Percentiles rank a stretch among this genome's conserved stretches.
Conservation (phyloP, 2,113 vertebrate species). For the Rhinoderma darwinii region DNA sequence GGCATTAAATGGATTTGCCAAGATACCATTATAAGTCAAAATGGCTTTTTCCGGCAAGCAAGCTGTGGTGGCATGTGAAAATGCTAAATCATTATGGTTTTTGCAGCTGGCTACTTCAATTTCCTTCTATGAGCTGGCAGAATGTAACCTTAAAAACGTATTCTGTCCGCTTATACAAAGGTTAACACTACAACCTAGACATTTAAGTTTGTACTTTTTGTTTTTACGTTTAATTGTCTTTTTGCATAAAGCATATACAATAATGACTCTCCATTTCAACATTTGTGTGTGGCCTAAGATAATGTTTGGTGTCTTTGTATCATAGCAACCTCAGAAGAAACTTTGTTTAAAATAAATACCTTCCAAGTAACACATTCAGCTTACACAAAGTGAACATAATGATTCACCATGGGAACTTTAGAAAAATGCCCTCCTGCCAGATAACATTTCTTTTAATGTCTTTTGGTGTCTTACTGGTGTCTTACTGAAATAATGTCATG, state of each 20-base stretch:
- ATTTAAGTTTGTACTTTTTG: not conserved
- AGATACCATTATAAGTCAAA: not conserved
- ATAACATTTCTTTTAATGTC: slow-evolving; percentile 37
- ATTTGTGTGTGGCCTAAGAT: slow-evolving; percentile 14
- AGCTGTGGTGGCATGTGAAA: not conserved
- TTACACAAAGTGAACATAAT: slow-evolving; percentile 48
- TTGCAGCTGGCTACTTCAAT: not conserved
- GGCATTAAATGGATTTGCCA: not conserved
- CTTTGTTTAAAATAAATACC: slow-evolving; percentile 45
- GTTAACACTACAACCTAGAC: not conserved
- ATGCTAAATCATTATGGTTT: not conserved
- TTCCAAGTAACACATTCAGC: slow-evolving; percentile 50
- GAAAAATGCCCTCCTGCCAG: slow-evolving; percentile 56
- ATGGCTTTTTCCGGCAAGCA: not conserved
- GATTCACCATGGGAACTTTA: slow-evolving; percentile 57
- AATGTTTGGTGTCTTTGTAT: slow-evolving; percentile 36
- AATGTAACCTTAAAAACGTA: not conserved
- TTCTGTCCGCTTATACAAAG: not conserved
- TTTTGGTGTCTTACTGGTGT: slow-evolving; percentile 60
- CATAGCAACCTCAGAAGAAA: slow-evolving; percentile 44
- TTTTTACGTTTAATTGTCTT: not conserved
- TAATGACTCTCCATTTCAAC: not conserved
- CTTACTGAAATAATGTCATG: slow-evolving; percentile 57
- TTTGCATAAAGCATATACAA: not conserved
- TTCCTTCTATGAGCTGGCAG: not conserved